Percentiles rank a stretch among this genome's conserved stretches.
Evolutionary conservation across 2,888 invertebrate genomes (phyloP).

Genomic region (Cerceris ruficornis): DNA sequence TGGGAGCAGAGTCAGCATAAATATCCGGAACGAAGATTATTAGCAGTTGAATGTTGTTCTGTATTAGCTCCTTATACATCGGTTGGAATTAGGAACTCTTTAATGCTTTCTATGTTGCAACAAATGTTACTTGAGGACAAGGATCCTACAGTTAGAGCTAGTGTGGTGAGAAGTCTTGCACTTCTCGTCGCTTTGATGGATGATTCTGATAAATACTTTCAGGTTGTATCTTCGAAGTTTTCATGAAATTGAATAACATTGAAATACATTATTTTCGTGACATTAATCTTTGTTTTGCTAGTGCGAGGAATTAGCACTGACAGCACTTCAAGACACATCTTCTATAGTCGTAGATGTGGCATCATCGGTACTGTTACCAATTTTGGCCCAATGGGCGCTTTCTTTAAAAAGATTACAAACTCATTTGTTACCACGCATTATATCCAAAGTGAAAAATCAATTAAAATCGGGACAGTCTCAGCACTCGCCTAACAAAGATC

Average conservation of each 20-base stretch:
- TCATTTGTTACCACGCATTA: constrained; percentile 80
- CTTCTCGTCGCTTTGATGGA: constrained; percentile 85
- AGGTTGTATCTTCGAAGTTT: constrained; percentile 68
- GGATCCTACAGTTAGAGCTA: constrained; percentile 85
- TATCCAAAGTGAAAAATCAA: constrained; percentile 73
- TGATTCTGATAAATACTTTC: constrained; percentile 86
- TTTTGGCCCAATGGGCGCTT: constrained; percentile 86
- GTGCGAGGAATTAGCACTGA: constrained; percentile 84
- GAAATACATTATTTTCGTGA: background rate
- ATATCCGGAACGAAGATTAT: constrained; percentile 85
- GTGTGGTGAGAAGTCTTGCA: constrained; percentile 85
- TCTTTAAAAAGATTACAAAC: constrained; percentile 83
- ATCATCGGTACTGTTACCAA: constrained; percentile 84
- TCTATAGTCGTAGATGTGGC: constrained; percentile 83
- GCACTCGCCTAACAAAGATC: constrained; percentile 72
- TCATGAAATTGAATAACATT: constrained; percentile 6
- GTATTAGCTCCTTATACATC: constrained; percentile 86
- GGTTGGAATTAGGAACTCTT: constrained; percentile 85
- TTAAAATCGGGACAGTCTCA: constrained; percentile 69
- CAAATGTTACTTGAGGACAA: constrained; percentile 88
- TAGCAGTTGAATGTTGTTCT: constrained; percentile 88
- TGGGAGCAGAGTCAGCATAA: constrained; percentile 89
- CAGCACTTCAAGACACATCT: constrained; percentile 84
- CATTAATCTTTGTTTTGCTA: constrained; percentile 66
- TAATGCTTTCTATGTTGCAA: constrained; percentile 88